Base-by-base conservation (phyloP, 2,113 vertebrate species). In the Lasiurus borealis region DNA sequence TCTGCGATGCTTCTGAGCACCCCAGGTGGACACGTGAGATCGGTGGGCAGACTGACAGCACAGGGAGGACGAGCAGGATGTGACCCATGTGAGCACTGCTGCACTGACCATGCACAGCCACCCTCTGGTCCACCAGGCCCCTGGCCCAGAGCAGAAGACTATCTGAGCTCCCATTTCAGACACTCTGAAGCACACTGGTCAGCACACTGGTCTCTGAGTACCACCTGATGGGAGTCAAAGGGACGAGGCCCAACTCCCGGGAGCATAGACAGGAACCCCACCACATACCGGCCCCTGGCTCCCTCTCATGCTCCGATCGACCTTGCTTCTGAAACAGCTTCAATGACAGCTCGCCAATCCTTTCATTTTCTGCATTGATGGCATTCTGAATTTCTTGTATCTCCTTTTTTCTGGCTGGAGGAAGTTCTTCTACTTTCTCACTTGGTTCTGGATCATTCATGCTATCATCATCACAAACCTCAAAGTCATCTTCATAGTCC, bases 401-500 rank as follows among this genome's bases (percentile, higher is more conserved):
- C 96, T 99, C 99, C 84, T 98, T 98, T 77, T 95, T 98, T 92
- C 94, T 98, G 57, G 97, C 95, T 10, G 86, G 90, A 25, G 48
- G 90, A 87, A 98, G 84, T 8, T 98, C 98, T 59, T 96, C 97
- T 11, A 1, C 0, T 3, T 88, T 92, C 89, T 97, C 97, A 90
- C 90, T 85, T 14, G 34, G 13, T 21, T 82, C 93, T 15, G 46
- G 62, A 6, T 90, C 94, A 0, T 66, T 72, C 3, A 64, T n/a
- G 31, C 75, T 71, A 31, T 97, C 96, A 0, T 98, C 98, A 23
- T 98, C 98, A 73, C 97, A 57, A 14, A 99, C 98, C 86, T 99
- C 99, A 98, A 99, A 99, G 96, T 99, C 99, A 82, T 99, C 99
- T 95, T 99, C 99, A 66, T 99, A 99, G 85, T 99, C 99, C 99